Evolutionary conservation across 2,888 invertebrate species (phyloP).

Genomic region (Blera fallax): DNA sequence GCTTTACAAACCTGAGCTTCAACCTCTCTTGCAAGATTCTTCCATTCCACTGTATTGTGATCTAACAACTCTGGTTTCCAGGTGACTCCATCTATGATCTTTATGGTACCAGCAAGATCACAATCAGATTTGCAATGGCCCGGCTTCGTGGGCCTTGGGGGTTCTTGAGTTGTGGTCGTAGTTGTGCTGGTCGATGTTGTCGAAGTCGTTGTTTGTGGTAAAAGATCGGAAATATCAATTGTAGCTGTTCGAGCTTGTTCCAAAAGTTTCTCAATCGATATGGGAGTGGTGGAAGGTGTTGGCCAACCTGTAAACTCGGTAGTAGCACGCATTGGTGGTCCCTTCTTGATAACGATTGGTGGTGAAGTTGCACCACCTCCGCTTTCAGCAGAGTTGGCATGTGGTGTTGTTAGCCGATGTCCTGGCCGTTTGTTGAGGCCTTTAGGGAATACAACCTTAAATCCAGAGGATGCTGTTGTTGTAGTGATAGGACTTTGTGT

Average conservation of each 20-base stretch:
- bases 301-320: conserved; percentile 97
- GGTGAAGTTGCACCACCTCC: conserved; percentile 83
- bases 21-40: conserved; percentile 90
- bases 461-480: conserved; percentile 81
- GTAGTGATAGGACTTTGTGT: conserved; percentile 78
- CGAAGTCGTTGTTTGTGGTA: conserved; percentile 81
- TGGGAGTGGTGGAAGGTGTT: conserved; percentile 92
- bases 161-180: conserved; percentile 88
- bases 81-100: conserved; percentile 89
- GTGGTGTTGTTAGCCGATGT: conserved; percentile 84
- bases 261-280: conserved; percentile 91
- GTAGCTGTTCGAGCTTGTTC: conserved; percentile 86
- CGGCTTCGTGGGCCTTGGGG: conserved; percentile 88
- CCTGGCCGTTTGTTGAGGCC: conserved; percentile 84
- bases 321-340: conserved; percentile 92
- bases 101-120: conserved; percentile 92
- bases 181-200: conserved; percentile 84
- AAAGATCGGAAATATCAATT: conserved; percentile 82
- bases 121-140: conserved; percentile 90
- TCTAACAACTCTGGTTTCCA: conserved; percentile 94
- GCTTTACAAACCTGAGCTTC: conserved; percentile 86
- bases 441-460: conserved; percentile 91
- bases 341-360: conserved; percentile 89
- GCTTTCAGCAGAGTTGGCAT: conserved; percentile 79
- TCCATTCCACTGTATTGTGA: conserved; percentile 93